Evolutionary conservation across 2,888 invertebrate genomes (phyloP), one percentile per base, ranked within the genome.

Genomic region (Pachycephus smyrnensis): DNA sequence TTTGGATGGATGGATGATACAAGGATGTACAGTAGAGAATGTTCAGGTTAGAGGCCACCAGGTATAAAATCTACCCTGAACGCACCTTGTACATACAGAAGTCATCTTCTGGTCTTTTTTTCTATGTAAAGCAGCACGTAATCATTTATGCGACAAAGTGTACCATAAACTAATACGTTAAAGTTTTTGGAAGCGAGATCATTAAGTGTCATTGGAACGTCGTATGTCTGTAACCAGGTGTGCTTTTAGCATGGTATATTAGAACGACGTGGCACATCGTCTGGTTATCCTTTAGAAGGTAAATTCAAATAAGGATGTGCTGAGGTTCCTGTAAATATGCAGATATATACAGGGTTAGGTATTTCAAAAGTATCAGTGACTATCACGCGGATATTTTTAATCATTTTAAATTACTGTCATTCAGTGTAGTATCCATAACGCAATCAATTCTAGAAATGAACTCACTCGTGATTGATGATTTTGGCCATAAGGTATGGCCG

Each of bases 11-110:
- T 9, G 55, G 23, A 23, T 23, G 40, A 55, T 55, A 23, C 23
- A 55, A 55, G 40, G 55, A 55, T 55, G 23, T 40, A 40, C 40
- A 40, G 40, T 40, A 40, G 23, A 40, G 40, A 40, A 40, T 40
- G 6, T 40, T 40, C 23, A 40, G 40, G 23, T 23, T 23, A 23
- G 9, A 40, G 15, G 15, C 23, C 9, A 9, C 9, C 55, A 55
- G 55, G 23, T 55, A 55, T 30, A n/a, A n/a, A n/a, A n/a, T 71
- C 71, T 30, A 12, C 3, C 31, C 33, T 71, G 15, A 23, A 3
- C 71, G 33, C 30, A 71, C 30, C 30, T 71, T 71, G 71, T 71
- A 71, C 71, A 71, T 71, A 71, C 71, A 71, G 71, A 31, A 33
- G 12, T 71, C 33, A 71, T 71, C 71, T 15, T 71, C 3, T 31